Evolutionary conservation across 2,113 vertebrate genomes (phyloP).

Genomic region (Melanerpes formicivorus): DNA sequence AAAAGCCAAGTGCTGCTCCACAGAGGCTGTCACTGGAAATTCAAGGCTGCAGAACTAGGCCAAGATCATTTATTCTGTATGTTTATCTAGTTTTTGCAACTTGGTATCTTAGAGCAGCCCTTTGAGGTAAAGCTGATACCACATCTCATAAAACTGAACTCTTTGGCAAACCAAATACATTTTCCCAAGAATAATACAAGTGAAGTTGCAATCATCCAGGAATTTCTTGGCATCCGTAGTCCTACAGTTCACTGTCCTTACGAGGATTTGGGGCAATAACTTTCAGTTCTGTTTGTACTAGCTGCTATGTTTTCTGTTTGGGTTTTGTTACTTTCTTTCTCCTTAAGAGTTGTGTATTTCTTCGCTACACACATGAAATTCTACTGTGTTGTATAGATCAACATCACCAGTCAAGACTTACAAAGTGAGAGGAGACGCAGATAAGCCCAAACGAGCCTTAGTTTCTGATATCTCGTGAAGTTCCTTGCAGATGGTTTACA

Average conservation of each 20-base stretch:
- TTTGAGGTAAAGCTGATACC: background rate
- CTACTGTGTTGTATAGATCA: background rate
- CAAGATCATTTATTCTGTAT: background rate
- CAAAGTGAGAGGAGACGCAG: background rate
- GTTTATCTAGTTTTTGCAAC: background rate
- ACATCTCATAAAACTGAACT: background rate
- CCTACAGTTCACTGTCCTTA: background rate
- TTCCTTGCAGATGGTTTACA: background rate
- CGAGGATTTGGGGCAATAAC: background rate
- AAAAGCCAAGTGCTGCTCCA: background rate
- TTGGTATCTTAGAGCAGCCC: background rate
- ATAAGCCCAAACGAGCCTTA: background rate
- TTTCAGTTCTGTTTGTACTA: background rate
- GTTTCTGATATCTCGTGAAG: background rate
- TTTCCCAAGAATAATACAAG: background rate
- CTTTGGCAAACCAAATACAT: background rate
- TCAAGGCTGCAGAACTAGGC: background rate
- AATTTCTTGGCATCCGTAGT: background rate
- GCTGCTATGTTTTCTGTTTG: background rate
- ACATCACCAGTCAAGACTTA: background rate
- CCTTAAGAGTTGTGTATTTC: background rate
- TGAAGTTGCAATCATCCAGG: background rate
- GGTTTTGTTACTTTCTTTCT: background rate
- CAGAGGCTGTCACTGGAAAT: background rate
- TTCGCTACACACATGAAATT: background rate